Evolutionary conservation across 2,113 vertebrate genomes (phyloP).

Genomic region (Halcyon malimbica): DNA sequence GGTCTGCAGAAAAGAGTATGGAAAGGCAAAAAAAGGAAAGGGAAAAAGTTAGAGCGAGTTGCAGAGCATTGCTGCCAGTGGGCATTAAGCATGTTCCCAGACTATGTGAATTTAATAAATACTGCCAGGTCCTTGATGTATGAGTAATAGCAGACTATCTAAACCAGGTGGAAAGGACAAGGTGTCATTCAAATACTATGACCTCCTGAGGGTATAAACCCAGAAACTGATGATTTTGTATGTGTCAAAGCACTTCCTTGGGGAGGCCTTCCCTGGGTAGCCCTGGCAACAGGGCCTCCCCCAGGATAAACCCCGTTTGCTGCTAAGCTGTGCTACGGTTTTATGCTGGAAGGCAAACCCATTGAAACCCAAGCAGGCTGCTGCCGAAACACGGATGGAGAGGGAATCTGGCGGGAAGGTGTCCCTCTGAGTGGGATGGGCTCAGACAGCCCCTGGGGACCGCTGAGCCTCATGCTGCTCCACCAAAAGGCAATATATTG

Average conservation of each 20-base stretch:
- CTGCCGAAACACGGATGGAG: fast-evolving
- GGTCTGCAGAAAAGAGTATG: neutral
- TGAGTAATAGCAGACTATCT: fast-evolving
- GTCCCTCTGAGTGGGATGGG: neutral
- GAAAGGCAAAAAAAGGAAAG: neutral
- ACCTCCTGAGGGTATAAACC: fast-evolving
- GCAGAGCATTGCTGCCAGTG: neutral
- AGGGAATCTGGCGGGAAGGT: neutral
- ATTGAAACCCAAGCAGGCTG: neutral
- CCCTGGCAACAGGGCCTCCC: neutral
- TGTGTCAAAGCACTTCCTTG: neutral
- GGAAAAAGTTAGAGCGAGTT: neutral
- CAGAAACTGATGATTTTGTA: fast-evolving
- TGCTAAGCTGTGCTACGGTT: neutral
- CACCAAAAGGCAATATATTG: fast-evolving
- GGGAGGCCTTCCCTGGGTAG: no score
- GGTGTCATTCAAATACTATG: fast-evolving
- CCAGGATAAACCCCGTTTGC: neutral
- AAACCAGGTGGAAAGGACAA: neutral
- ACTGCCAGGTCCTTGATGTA: neutral
- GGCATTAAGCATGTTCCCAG: fast-evolving
- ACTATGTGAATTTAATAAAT: neutral
- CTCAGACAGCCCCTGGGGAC: neutral
- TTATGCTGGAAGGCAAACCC: neutral
- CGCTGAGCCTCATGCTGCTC: neutral